Conservation (phyloP, 2,888 invertebrate species). For the Yponomeuta cagnagella region DNA sequence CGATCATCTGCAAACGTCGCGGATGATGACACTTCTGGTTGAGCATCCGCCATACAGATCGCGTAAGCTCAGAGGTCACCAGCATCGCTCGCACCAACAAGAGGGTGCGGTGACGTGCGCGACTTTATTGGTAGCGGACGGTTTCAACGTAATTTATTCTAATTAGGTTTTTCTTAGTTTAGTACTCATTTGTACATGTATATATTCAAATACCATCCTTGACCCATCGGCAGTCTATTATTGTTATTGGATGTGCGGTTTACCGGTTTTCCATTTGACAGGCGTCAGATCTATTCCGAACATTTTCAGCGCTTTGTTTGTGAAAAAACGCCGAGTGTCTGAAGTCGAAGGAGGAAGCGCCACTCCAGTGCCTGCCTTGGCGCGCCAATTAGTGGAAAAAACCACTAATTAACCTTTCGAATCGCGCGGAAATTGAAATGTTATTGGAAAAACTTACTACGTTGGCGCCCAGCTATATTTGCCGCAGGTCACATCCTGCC, state of each 20-base stretch:
- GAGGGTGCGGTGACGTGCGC: not conserved
- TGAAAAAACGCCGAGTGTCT: not conserved
- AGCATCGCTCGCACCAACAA: not conserved
- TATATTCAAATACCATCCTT: not conserved
- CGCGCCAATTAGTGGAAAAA: constrained; percentile 51
- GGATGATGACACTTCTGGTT: not conserved
- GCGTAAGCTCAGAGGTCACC: not conserved
- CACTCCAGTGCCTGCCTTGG: constrained; percentile 66
- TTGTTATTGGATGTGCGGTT: not conserved
- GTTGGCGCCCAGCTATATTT: not conserved
- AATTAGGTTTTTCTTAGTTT: not conserved
- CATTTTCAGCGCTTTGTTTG: not conserved
- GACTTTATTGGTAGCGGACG: not conserved
- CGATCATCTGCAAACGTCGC: not conserved
- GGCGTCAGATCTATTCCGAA: not conserved
- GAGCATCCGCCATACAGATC: not conserved
- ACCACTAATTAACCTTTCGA: constrained; percentile 63
- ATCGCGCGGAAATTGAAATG: constrained; percentile 50
- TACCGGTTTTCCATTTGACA: not conserved
- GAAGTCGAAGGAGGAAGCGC: constrained; percentile 47
- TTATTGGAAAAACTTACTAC: not conserved
- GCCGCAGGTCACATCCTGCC: not conserved
- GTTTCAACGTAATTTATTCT: not conserved
- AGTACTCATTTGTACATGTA: not conserved
- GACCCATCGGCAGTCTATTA: not conserved